Conservation (phyloP, 2,888 invertebrate genomes). For the Tipula lateralis region DNA sequence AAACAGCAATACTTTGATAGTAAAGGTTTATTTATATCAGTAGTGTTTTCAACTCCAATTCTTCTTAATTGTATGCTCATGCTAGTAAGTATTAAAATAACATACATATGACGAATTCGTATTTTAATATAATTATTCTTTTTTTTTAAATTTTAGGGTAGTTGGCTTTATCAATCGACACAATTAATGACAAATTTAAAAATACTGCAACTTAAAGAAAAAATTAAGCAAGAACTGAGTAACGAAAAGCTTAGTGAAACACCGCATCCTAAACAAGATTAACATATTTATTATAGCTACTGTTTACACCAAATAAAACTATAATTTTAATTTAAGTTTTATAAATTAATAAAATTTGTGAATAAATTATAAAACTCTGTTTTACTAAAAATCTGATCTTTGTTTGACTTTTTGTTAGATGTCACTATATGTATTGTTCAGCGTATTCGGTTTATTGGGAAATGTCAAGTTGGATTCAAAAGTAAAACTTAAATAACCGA, state of each 20-base stretch:
- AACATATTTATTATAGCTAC: not conserved
- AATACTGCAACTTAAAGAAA: constrained; percentile 70
- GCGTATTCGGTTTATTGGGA: not conserved
- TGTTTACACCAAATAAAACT: not conserved
- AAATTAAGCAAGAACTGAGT: constrained; percentile 55
- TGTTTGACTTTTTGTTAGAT: not conserved
- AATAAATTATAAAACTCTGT: not conserved
- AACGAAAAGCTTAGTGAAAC: not conserved
- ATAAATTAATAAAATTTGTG: not conserved
- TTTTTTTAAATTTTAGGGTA: constrained; percentile 60
- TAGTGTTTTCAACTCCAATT: constrained; percentile 89
- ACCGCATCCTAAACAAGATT: not conserved
- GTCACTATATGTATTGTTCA: not conserved
- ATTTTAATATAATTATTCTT: not conserved
- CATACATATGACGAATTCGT: too few relatives aligned
- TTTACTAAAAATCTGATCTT: too few relatives aligned
- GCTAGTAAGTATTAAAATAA: constrained; percentile 76
- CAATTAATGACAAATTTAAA: constrained; percentile 81
- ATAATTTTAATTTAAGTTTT: not conserved
- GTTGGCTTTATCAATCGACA: constrained; percentile 85
- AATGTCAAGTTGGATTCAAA: not conserved
- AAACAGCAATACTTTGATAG: constrained; percentile 92
- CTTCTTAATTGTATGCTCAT: constrained; percentile 87
- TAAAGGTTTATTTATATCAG: constrained; percentile 87
- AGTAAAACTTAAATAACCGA: not conserved